Percentiles rank a stretch among this genome's conserved stretches.
Conservation (phyloP, 1,140 invertebrate genomes). For the Orchesella cincta region DNA sequence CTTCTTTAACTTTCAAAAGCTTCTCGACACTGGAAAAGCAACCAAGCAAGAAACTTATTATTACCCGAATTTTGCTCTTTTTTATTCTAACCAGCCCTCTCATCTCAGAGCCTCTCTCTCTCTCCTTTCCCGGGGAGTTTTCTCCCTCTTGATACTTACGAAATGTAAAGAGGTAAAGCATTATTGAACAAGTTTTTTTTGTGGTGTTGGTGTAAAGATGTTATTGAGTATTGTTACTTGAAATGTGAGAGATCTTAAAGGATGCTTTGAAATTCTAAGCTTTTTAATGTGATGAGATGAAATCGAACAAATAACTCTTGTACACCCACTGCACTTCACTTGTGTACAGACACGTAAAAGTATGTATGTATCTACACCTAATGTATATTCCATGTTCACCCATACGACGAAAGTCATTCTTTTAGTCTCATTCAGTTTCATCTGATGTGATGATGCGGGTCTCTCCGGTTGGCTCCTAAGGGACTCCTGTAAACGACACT, state of each 20-base stretch:
- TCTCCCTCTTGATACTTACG: neutral
- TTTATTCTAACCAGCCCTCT: neutral
- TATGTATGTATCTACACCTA: neutral
- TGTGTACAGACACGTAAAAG: neutral
- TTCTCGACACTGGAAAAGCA: neutral
- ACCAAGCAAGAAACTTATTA: constrained; percentile 23
- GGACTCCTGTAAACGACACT: constrained; percentile 25
- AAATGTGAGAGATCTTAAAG: neutral
- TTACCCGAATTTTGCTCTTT: neutral
- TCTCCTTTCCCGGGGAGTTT: neutral
- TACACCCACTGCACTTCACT: too few species aligned
- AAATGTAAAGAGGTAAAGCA: neutral
- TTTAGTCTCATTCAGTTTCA: too few species aligned
- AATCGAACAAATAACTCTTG: constrained; percentile 3
- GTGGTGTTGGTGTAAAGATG: neutral
- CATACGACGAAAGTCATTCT: neutral
- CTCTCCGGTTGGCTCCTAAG: constrained; percentile 20
- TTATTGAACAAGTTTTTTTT: neutral
- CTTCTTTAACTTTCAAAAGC: constrained; percentile 29
- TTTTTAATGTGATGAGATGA: constrained; percentile 6
- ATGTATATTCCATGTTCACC: neutral
- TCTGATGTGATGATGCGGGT: neutral
- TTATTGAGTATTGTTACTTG: constrained; percentile 6
- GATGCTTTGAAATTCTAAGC: constrained; percentile 4
- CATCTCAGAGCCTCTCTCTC: neutral